Conservation (phyloP, 2,797 vertebrate species). For the Prionace glauca region DNA sequence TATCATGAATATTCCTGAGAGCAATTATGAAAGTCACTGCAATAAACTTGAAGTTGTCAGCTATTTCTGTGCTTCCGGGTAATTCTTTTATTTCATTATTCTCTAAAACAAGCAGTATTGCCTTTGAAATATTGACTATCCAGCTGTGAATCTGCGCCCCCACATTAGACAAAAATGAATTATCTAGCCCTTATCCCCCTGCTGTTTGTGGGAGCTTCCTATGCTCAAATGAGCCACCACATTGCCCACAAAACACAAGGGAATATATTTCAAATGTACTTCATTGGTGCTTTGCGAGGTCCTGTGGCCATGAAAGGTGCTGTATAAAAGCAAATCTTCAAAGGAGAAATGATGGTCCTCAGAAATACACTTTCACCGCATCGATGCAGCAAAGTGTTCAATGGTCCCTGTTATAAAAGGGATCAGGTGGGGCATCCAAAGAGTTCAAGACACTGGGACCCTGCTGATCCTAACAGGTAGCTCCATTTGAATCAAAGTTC, state of each 20-base stretch:
- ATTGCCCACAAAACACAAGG: neutral
- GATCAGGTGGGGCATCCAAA: neutral
- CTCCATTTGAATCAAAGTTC: neutral
- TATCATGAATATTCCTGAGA: neutral
- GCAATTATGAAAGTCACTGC: slow-evolving; percentile 8
- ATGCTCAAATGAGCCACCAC: neutral
- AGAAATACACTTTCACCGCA: neutral
- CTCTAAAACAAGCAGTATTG: neutral
- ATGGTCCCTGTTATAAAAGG: neutral
- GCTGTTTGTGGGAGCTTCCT: neutral
- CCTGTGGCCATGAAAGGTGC: neutral
- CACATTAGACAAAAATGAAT: neutral
- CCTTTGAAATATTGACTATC: neutral
- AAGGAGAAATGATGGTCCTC: neutral
- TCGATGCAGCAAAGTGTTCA: neutral
- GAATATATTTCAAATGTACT: neutral
- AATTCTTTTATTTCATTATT: neutral
- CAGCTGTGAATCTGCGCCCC: neutral
- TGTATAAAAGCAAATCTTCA: neutral
- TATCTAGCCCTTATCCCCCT: neutral
- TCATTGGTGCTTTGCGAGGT: neutral
- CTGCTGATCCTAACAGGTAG: neutral
- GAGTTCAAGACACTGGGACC: neutral
- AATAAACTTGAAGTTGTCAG: neutral
- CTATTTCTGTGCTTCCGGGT: neutral